Conservation (phyloP, 2,888 invertebrate genomes). For the Coelinius sp. region DNA sequence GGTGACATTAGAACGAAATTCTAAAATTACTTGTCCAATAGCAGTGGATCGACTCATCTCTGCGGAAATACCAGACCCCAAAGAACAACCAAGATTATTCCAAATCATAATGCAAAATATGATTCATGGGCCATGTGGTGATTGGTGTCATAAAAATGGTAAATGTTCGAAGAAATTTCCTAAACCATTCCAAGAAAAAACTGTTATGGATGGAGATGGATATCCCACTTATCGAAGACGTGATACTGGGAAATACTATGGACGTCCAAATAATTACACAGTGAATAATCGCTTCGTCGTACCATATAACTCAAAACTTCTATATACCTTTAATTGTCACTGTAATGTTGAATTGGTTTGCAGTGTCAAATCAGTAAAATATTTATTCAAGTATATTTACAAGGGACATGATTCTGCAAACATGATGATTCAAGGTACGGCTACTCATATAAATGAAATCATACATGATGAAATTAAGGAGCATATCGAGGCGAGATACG, state of each 20-base stretch:
- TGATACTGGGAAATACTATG: constrained; percentile 44
- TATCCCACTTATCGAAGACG: constrained; percentile 51
- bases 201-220: constrained; percentile 46
- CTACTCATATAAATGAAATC: too few species aligned
- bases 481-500: too few species aligned
- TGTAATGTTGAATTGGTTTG: constrained; percentile 53
- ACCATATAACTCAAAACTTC: constrained; percentile 52
- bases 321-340: constrained; percentile 47
- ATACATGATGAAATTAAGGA: too few species aligned
- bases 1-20: neutral
- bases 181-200: too few species aligned
- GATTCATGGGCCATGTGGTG: too few species aligned
- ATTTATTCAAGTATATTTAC: too few species aligned
- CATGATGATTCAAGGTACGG: too few species aligned
- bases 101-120: constrained; percentile 49
- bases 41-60: constrained; percentile 19
- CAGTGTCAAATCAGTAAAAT: constrained; percentile 49
- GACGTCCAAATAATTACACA: constrained; percentile 34
- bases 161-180: too few species aligned
- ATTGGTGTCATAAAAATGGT: too few species aligned
- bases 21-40: neutral
- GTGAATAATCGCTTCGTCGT: constrained; percentile 60
- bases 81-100: constrained; percentile 47
- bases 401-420: too few species aligned
- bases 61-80: constrained; percentile 52